These are phyloP conservation scores for Apteryx mantelli DNA, from an alignment of 2,113 vertebrate genomes.

Conservation along the genomic window DNA sequence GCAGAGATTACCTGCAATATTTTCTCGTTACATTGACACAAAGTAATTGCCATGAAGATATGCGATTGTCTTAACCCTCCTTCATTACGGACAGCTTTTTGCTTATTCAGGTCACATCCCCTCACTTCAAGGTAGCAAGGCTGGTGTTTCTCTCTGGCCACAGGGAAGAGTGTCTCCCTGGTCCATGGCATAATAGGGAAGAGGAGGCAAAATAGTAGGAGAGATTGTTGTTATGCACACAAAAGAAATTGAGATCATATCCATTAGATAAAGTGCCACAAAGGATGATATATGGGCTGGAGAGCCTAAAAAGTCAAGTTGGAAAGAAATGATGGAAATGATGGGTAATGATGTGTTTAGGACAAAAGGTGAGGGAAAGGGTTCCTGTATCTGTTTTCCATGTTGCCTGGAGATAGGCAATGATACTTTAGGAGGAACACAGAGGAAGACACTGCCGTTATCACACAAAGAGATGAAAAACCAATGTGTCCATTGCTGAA, in stretches of 20 bases:
- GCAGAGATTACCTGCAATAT: not conserved
- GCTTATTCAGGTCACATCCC: not conserved
- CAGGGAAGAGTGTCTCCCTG: not conserved
- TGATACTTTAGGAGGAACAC: not conserved
- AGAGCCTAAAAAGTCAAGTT: not conserved
- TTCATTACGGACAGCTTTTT: not conserved
- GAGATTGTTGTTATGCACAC: not conserved
- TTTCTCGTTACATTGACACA: not conserved
- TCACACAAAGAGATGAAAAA: not conserved
- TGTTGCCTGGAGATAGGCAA: too few relatives aligned
- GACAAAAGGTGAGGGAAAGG: not conserved
- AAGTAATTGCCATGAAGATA: not conserved
- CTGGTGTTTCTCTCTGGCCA: not conserved
- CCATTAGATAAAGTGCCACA: not conserved
- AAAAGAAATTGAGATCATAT: not conserved
- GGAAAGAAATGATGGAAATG: not conserved
- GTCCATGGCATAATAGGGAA: not conserved
- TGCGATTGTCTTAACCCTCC: not conserved
- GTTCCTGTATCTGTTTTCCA: not conserved
- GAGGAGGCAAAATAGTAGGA: not conserved
- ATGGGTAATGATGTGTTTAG: not conserved
- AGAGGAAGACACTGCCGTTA: not conserved
- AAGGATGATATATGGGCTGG: not conserved
- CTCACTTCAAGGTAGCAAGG: not conserved
- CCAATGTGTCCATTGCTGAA: not conserved